phyloP scores from a whole-genome alignment of 2,797 vertebrate genomes.

The Trichosurus vulpecula region DNA sequence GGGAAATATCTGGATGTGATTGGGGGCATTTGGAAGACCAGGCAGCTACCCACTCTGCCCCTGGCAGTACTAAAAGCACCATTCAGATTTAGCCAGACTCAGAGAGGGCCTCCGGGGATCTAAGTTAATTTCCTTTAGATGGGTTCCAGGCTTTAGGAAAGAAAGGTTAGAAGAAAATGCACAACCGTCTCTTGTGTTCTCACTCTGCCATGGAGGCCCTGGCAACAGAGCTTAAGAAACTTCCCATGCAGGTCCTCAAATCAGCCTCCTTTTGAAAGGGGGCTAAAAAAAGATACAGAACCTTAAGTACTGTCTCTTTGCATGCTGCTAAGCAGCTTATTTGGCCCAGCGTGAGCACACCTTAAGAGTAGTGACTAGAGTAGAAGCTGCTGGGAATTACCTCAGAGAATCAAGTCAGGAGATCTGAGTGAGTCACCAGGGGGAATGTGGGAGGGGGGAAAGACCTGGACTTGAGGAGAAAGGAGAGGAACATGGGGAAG shows the following conservation, averaged over 20 bases:
- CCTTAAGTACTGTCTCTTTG: slow-evolving; percentile 83
- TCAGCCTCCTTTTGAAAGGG: slow-evolving; percentile 77
- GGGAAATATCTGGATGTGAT: background rate
- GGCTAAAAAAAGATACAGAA: slow-evolving; percentile 81
- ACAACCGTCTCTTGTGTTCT: background rate
- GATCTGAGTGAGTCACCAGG: slow-evolving; percentile 73
- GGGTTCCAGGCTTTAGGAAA: background rate
- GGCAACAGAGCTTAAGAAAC: slow-evolving; percentile 59
- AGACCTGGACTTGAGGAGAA: background rate
- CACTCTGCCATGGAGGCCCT: slow-evolving; percentile 4
- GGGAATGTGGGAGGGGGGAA: background rate
- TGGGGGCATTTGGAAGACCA: background rate
- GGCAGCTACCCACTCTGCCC: background rate
- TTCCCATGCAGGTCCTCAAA: slow-evolving; percentile 78
- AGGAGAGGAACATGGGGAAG: too few species aligned
- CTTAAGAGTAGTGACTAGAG: slow-evolving; percentile 83
- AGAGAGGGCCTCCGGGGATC: background rate
- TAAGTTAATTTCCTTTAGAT: background rate
- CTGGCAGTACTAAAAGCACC: background rate
- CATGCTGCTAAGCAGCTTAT: slow-evolving; percentile 85
- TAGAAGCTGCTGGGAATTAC: slow-evolving; percentile 79
- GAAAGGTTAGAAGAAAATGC: background rate
- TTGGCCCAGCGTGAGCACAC: slow-evolving; percentile 83
- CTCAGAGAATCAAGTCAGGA: slow-evolving; percentile 68
- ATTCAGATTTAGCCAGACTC: background rate